Evolutionary conservation across 2,888 invertebrate genomes (phyloP).

Genomic region (Phalera bucephala): DNA sequence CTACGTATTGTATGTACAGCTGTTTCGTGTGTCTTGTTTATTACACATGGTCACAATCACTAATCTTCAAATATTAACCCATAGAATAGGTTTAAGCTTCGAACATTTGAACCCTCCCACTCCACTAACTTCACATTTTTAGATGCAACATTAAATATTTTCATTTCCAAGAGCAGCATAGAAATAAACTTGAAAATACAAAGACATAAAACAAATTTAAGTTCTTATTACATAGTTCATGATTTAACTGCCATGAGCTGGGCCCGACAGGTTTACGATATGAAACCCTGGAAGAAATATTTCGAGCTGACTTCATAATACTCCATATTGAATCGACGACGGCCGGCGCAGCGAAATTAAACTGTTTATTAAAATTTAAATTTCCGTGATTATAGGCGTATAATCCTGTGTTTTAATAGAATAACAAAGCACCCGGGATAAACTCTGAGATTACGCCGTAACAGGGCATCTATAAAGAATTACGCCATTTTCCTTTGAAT

Average conservation of each 20-base stretch:
- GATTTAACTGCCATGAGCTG: slow-evolving; percentile 52
- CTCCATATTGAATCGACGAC: slow-evolving; percentile 31
- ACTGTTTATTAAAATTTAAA: slow-evolving; percentile 46
- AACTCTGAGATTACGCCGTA: slow-evolving; percentile 28
- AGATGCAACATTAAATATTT: slow-evolving; percentile 24
- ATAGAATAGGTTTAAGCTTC: too few relatives aligned
- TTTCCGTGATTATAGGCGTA: slow-evolving; percentile 39
- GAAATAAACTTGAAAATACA: slow-evolving; percentile 4
- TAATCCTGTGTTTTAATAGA: slow-evolving; percentile 34
- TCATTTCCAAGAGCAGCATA: slow-evolving; percentile 8
- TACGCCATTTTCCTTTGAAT: too few relatives aligned
- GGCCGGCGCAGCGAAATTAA: slow-evolving; percentile 30
- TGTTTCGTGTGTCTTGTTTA: too few relatives aligned
- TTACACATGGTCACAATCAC: too few relatives aligned
- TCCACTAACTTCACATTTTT: too few relatives aligned
- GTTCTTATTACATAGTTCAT: slow-evolving; percentile 45
- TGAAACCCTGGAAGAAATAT: slow-evolving; percentile 45
- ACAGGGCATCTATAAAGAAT: slow-evolving; percentile 22
- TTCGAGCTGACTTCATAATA: slow-evolving; percentile 31
- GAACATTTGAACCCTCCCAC: too few relatives aligned
- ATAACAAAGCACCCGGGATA: slow-evolving; percentile 30
- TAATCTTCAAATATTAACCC: too few relatives aligned
- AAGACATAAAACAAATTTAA: slow-evolving; percentile 9
- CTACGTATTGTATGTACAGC: too few relatives aligned
- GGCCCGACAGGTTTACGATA: slow-evolving; percentile 55